Evolutionary conservation across 2,888 invertebrate genomes (phyloP), one percentile per base, ranked within the genome.

Genomic region (Eilema depressum): DNA sequence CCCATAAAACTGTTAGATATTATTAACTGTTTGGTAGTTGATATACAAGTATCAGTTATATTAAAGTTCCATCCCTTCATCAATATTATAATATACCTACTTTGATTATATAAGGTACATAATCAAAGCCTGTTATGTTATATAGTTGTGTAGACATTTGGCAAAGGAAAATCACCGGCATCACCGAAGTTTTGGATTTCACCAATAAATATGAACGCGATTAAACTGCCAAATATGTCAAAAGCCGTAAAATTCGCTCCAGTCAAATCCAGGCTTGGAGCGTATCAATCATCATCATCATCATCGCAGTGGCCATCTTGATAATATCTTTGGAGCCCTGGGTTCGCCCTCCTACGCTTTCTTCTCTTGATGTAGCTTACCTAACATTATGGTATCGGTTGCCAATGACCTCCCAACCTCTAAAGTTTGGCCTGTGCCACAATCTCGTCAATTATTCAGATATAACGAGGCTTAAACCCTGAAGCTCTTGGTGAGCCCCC

Each of bases 1-100:
- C 63, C 53, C 60, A 65, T 70, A 68, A 69, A 69, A 70, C 63
- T 75, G 33, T 65, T 65, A 56, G 69, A 56, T 65, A 64, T 60
- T 64, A 69, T 69, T n/a, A 8, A n/a, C 69, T 64, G 63, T 63
- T 28, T 53, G 33, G 12, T 26, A 25, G 63, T 26, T 26, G 63
- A 11, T 68, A 56, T 17, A n/a, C 12, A 12, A 23, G 12, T 14
- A 63, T 20, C n/a, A n/a, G n/a, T n/a, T n/a, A 63, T 20, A 41
- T 25, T 37, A 62, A 37, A 33, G 23, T n/a, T 37, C 23, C 37
- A 62, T 37, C 33, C 62, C 33, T 23, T 14, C 37, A 23, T 37
- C n/a, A 23, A n/a, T 12, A 5, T n/a, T 23, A 2, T n/a, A 10
- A 53, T 47, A 20, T 47, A 20, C 47, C 17, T 20, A 20, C 47